These are phyloP conservation scores for Tyrannus savana DNA, from an alignment of 2,113 vertebrate genomes.

Conservation along the genomic window DNA sequence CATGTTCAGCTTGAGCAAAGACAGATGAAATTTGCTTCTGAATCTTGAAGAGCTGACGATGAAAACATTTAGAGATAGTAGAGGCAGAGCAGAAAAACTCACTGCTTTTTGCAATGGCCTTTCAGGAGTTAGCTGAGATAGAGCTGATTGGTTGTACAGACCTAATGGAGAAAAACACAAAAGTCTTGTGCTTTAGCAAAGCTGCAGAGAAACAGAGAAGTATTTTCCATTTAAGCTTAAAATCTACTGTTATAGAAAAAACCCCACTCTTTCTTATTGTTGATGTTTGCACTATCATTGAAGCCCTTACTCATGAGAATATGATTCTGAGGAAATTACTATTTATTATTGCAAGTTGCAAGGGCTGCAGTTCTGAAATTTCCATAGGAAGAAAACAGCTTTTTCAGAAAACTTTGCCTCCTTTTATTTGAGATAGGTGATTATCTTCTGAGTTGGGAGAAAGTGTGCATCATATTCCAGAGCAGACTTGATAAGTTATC, in stretches of 20 bases:
- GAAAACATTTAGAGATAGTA: background rate
- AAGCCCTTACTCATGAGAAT: background rate
- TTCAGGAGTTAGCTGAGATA: background rate
- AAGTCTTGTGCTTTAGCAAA: background rate
- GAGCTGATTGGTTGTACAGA: background rate
- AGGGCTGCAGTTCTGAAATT: background rate
- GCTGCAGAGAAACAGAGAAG: background rate
- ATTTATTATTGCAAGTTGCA: background rate
- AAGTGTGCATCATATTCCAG: background rate
- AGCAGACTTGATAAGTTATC: background rate
- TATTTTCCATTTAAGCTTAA: background rate
- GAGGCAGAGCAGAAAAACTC: background rate
- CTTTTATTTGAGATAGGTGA: background rate
- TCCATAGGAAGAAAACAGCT: background rate
- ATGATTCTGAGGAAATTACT: background rate
- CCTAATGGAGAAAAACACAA: background rate
- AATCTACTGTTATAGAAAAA: background rate
- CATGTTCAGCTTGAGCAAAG: background rate
- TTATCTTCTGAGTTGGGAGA: background rate
- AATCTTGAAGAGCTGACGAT: background rate
- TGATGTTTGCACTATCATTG: background rate
- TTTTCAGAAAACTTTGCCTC: background rate
- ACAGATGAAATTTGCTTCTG: background rate
- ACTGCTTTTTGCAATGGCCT: background rate
- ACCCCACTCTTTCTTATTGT: background rate